Evolutionary conservation across 2,113 vertebrate species (phyloP).

Genomic region (Psilopogon haemacephalus): DNA sequence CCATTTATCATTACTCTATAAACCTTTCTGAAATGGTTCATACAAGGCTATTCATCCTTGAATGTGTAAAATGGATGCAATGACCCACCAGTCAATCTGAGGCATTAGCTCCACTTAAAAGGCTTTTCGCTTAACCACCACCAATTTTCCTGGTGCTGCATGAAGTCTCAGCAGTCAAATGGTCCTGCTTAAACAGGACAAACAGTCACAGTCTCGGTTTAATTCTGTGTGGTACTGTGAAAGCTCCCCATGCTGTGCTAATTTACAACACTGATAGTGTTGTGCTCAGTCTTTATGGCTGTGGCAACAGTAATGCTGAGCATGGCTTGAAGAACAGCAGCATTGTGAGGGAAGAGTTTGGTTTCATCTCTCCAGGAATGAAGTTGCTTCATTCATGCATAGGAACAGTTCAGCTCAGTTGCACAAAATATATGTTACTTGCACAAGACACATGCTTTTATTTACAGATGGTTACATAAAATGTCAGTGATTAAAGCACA

Average conservation of each 20-base stretch:
- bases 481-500: slow-evolving; percentile 52
- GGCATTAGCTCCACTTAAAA: background rate
- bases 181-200: background rate
- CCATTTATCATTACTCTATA: background rate
- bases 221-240: background rate
- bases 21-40: background rate
- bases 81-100: background rate
- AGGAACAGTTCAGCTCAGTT: slow-evolving; percentile 31
- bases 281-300: accelerated
- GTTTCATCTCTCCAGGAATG: background rate
- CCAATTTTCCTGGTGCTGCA: background rate
- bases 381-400: background rate
- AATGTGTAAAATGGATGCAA: background rate
- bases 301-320: background rate
- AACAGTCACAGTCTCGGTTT: background rate
- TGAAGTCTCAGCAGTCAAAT: background rate
- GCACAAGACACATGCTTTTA: slow-evolving; percentile 54
- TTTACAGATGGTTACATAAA: slow-evolving; percentile 47
- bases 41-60: background rate
- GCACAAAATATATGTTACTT: slow-evolving; percentile 36
- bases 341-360: background rate
- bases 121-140: background rate
- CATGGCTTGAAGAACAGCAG: background rate
- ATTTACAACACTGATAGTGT: background rate
- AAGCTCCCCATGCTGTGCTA: background rate